phyloP scores from a whole-genome alignment of 2,797 vertebrate genomes.

The Trachurus trachurus region DNA sequence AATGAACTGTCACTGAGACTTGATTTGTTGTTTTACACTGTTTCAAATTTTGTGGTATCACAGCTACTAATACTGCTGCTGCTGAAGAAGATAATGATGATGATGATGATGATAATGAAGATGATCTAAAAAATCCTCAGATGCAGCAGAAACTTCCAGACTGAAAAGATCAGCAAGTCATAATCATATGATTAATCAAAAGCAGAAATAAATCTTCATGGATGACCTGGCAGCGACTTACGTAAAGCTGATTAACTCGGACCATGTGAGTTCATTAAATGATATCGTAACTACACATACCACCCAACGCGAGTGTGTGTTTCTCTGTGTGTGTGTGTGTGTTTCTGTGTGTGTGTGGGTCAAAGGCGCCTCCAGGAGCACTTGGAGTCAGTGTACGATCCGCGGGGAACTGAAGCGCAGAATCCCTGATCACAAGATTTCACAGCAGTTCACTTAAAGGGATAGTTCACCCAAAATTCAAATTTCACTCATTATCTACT shows the following conservation, averaged over 20 bases:
- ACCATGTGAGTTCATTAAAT: conserved; percentile 76
- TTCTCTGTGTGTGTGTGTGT: neutral
- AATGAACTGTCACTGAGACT: conserved; percentile 15
- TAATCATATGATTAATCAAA: conserved; percentile 69
- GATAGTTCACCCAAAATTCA: no score
- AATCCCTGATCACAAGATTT: conserved; percentile 72
- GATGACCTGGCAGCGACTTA: conserved; percentile 72
- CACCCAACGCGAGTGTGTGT: conserved; percentile 58
- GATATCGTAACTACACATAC: conserved; percentile 59
- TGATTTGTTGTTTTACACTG: neutral
- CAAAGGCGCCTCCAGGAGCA: conserved; percentile 34
- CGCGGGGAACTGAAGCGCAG: conserved; percentile 46
- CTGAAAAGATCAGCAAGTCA: conserved; percentile 8
- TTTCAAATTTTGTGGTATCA: no score
- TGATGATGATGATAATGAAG: conserved; percentile 8
- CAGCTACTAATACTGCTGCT: neutral
- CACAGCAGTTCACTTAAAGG: conserved; percentile 42
- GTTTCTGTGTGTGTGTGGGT: conserved; percentile 31
- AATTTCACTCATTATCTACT: no score
- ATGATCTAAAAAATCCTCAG: neutral
- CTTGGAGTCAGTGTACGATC: conserved; percentile 51
- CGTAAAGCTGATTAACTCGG: conserved; percentile 75
- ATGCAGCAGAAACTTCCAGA: neutral
- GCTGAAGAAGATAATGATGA: neutral
- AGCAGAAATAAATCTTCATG: conserved; percentile 60